phyloP scores from a whole-genome alignment of 2,797 vertebrate species.

The Periparus ater region DNA sequence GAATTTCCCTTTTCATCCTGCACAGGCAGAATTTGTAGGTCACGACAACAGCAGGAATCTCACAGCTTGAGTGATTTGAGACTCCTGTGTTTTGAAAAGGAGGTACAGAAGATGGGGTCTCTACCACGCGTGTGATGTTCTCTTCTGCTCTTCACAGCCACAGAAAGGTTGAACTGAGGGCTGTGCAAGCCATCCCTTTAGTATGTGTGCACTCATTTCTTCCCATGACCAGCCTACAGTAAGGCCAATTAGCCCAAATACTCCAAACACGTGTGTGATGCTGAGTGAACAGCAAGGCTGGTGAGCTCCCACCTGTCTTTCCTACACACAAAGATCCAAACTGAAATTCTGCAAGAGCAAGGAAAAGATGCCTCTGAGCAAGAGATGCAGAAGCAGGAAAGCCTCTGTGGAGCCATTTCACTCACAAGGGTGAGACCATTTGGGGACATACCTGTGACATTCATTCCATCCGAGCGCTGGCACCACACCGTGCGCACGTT shows the following conservation, averaged over 20 bases:
- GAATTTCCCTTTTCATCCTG: slow-evolving; percentile 11
- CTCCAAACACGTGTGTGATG: background rate
- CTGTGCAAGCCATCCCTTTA: background rate
- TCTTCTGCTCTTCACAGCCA: background rate
- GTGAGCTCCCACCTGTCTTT: background rate
- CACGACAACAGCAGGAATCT: background rate
- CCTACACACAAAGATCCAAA: background rate
- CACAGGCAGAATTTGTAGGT: slow-evolving; percentile 36
- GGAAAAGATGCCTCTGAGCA: background rate
- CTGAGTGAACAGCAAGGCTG: background rate
- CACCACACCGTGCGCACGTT: slow-evolving; percentile 93
- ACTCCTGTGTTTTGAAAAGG: background rate
- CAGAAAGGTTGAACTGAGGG: background rate
- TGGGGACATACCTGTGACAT: slow-evolving; percentile 89
- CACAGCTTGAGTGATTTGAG: background rate
- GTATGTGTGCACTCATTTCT: background rate
- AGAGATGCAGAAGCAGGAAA: background rate
- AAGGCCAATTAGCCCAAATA: background rate
- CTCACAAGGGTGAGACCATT: accelerated
- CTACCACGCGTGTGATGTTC: accelerated
- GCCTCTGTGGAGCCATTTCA: background rate
- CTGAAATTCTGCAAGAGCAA: background rate
- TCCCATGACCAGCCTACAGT: background rate
- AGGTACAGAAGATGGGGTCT: background rate
- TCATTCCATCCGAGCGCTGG: slow-evolving; percentile 93